phyloP scores from a whole-genome alignment of 2,888 invertebrate genomes.

The Drosophila acutilabella region DNA sequence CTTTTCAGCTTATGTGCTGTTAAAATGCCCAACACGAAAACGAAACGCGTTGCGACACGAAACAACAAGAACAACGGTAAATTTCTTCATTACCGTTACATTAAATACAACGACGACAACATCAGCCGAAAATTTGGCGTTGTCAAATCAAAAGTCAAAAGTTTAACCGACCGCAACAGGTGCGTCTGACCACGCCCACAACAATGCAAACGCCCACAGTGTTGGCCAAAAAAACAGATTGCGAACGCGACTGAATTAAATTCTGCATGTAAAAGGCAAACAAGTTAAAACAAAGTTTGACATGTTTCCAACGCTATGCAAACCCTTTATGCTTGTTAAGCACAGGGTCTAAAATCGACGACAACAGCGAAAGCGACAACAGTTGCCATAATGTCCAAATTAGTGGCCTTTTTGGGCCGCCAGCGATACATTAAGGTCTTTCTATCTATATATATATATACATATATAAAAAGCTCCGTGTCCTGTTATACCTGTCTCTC shows the following conservation, averaged over 20 bases:
- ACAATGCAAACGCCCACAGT: constrained; percentile 26
- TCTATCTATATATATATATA: constrained; percentile 9
- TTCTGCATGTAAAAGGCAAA: not conserved
- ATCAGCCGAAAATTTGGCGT: constrained; percentile 8
- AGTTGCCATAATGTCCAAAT: constrained; percentile 68
- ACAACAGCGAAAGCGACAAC: constrained; percentile 26
- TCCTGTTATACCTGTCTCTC: not conserved
- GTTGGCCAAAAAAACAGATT: not conserved
- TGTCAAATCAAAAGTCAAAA: constrained; percentile 60
- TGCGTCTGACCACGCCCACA: constrained; percentile 43
- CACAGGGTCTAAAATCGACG: not conserved
- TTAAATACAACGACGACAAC: constrained; percentile 6
- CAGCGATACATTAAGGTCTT: constrained; percentile 30
- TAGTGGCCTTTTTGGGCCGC: constrained; percentile 60
- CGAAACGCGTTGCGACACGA: constrained; percentile 6
- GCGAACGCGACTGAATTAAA: not conserved
- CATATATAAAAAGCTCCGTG: too few species aligned
- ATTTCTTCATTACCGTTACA: constrained; percentile 39
- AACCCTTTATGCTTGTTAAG: not conserved
- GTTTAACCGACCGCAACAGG: constrained; percentile 72
- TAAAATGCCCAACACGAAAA: constrained; percentile 46
- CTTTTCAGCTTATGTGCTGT: constrained; percentile 47
- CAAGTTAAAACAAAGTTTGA: too few species aligned
- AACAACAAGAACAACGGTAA: constrained; percentile 12
- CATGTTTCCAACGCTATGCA: not conserved